A percentile compares a stretch with the other conserved stretches of the same genome.
phyloP scores from a whole-genome alignment of 2,797 vertebrate species.

The Hydrolagus colliei region DNA sequence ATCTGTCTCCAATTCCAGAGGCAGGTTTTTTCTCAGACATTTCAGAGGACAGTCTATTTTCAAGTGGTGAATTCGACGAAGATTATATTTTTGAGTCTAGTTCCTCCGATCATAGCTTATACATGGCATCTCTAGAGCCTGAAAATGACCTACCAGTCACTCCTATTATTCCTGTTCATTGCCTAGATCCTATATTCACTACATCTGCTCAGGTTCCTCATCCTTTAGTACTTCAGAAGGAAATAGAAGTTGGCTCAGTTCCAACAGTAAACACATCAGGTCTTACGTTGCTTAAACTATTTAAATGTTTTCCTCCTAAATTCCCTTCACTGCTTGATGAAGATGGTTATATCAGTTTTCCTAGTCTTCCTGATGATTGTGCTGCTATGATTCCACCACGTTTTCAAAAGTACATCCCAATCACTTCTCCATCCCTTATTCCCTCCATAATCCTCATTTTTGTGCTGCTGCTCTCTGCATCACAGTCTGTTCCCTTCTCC shows the following conservation, averaged over 20 bases:
- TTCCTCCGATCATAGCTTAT: conserved; percentile 35
- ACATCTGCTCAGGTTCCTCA: conserved; percentile 37
- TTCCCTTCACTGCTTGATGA: conserved; percentile 59
- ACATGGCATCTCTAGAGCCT: conserved; percentile 37
- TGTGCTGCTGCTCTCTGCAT: conserved; percentile 76
- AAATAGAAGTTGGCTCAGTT: conserved; percentile 35
- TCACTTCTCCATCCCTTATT: conserved; percentile 75
- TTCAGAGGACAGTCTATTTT: conserved; percentile 73
- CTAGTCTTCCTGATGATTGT: conserved; percentile 60
- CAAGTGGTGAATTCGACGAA: conserved; percentile 46
- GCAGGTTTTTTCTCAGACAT: conserved; percentile 78
- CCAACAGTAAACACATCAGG: conserved; percentile 38
- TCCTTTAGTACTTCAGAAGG: conserved; percentile 36
- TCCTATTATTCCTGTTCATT: background rate
- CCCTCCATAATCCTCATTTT: conserved; percentile 80
- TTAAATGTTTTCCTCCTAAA: conserved; percentile 53
- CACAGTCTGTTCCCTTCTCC: conserved; percentile 77
- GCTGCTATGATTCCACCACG: conserved; percentile 57
- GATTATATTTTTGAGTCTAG: conserved; percentile 42
- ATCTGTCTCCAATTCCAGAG: conserved; percentile 72
- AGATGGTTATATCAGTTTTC: conserved; percentile 55
- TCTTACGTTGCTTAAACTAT: conserved; percentile 54
- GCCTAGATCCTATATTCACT: conserved; percentile 34
- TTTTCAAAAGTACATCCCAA: conserved; percentile 64
- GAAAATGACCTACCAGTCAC: conserved; percentile 32